Percentiles rank a stretch among this genome's conserved stretches.
Evolutionary conservation across 2,888 invertebrate genomes (phyloP).

Genomic region (Hirtodrosophila cameraria): DNA sequence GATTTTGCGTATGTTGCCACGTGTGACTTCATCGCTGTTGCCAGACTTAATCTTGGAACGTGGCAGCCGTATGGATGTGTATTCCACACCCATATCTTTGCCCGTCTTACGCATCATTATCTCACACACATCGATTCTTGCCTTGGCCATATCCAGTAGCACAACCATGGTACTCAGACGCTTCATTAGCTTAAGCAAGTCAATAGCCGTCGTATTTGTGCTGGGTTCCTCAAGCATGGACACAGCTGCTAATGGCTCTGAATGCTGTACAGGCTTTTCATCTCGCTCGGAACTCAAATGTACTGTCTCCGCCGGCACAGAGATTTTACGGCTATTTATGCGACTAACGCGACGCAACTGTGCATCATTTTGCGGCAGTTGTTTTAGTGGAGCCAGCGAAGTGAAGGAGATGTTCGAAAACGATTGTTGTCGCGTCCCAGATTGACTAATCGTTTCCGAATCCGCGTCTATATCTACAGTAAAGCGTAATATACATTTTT

Average conservation of each 20-base stretch:
- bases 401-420: slow-evolving; percentile 47
- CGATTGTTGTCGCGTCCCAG: slow-evolving; percentile 44
- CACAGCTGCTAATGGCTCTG: slow-evolving; percentile 15
- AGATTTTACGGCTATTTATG: slow-evolving; percentile 70
- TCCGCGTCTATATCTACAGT: slow-evolving; percentile 46
- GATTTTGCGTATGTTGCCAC: slow-evolving; percentile 69
- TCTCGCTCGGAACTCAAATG: slow-evolving; percentile 84
- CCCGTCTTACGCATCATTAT: slow-evolving; percentile 36
- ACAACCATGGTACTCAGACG: slow-evolving; percentile 45
- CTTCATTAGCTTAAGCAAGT: slow-evolving; percentile 28
- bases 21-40: slow-evolving; percentile 65
- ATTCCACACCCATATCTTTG: slow-evolving; percentile 34
- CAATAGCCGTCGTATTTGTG: background rate
- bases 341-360: slow-evolving; percentile 64
- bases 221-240: background rate
- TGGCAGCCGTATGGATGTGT: slow-evolving; percentile 70
- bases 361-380: slow-evolving; percentile 18
- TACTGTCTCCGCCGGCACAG: slow-evolving; percentile 82
- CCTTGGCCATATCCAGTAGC: slow-evolving; percentile 67
- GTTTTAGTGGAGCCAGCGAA: slow-evolving; percentile 22
- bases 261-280: slow-evolving; percentile 60
- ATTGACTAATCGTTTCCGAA: slow-evolving; percentile 30
- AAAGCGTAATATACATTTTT: background rate
- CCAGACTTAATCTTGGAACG: slow-evolving; percentile 70
- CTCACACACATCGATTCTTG: slow-evolving; percentile 61